Base-by-base conservation (phyloP, 2,797 vertebrate genomes). In the Saxicola maurus region DNA sequence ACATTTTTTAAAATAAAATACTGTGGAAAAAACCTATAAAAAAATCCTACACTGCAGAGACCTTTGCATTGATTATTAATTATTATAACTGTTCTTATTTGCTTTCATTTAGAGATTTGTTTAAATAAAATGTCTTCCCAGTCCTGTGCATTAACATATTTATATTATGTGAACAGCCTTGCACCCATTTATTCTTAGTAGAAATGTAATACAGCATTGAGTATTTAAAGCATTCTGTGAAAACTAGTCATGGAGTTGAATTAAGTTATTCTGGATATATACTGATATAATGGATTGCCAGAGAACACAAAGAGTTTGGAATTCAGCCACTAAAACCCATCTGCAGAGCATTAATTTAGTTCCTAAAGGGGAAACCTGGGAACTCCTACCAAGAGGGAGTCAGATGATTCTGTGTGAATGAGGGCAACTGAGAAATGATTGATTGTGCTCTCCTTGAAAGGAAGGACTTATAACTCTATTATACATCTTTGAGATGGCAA, bases 331-430 rank as follows among this genome's bases (percentile, higher is more conserved):
- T 68, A 55, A 86, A 90, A 90, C 92, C 42, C 88, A 85, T 86
- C 78, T 92, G 88, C 55, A 87, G 46, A 80, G 24, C 61, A 82
- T 82, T 94, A 87, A 74, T 94, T 82, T 85, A 27, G 43, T 38
- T 88, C 51, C 59, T 74, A 49, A 87, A 65, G 78, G 68, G 19
- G 11, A 80, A 82, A 89, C 57, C 55, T 77, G 53, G 64, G 61
- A 90, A 90, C 73, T 92, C 61, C 72, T 90, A 87, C 68, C 49
- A 82, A 76, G 38, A 85, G 17, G 49, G 57, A 74, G 27, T 87
- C 65, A 71, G 35, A 89, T 57, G 82, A 60, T 67, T 90, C 72
- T 56, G 10, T 48, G 25, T 68, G 75, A 84, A 73, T 65, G 16
- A 78, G 33, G 45, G 66, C 66, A 57, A 37, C 67, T n/a, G 28